phyloP scores from a whole-genome alignment of 1,140 invertebrate genomes.

The Aphaenogaster floridana region DNA sequence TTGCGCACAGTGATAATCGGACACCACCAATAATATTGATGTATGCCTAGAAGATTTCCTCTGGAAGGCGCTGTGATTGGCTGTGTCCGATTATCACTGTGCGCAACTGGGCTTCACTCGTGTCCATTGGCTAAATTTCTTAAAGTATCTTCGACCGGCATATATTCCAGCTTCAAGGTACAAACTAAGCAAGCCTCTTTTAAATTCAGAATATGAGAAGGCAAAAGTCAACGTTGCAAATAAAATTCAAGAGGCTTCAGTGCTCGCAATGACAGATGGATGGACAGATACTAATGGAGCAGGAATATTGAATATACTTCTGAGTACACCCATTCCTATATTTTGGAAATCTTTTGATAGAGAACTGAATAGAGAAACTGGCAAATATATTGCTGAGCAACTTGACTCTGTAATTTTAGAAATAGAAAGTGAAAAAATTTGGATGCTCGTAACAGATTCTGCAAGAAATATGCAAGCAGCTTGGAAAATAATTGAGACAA shows the following conservation, averaged over 20 bases:
- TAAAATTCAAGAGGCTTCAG: background rate
- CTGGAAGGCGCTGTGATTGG: too few relatives aligned
- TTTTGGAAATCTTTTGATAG: background rate
- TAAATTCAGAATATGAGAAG: background rate
- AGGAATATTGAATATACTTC: constrained; percentile 1
- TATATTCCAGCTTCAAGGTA: background rate
- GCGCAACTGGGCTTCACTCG: too few relatives aligned
- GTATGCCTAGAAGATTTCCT: too few relatives aligned
- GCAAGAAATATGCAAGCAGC: background rate
- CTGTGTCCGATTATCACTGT: too few relatives aligned
- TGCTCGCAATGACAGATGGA: background rate
- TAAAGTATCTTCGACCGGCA: background rate
- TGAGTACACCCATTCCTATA: background rate
- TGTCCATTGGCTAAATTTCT: background rate
- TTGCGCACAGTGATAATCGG: too few relatives aligned
- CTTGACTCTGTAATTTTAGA: background rate
- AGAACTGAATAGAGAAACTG: background rate
- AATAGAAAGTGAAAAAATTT: background rate
- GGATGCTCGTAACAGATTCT: background rate
- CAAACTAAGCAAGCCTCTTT: background rate
- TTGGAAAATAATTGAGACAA: background rate
- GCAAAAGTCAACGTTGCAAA: background rate
- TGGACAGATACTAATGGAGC: background rate
- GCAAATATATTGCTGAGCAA: background rate
- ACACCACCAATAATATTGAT: too few relatives aligned